Percentiles rank a stretch among this genome's conserved stretches.
Conservation (phyloP, 2,888 invertebrate species). For the Netelia melanura region DNA sequence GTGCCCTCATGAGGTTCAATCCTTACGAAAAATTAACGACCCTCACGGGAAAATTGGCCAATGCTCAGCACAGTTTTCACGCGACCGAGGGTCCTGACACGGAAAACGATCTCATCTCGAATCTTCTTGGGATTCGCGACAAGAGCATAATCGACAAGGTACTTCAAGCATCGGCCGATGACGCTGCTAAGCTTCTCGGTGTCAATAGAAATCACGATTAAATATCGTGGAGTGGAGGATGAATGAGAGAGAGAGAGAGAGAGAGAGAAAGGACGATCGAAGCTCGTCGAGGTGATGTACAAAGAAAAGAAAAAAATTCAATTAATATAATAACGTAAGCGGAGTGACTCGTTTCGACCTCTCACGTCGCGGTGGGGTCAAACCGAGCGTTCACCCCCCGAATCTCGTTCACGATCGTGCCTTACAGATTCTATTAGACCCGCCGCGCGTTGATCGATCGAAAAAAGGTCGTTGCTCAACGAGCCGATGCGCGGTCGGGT, state of each 20-base stretch:
- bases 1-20: slow-evolving; percentile 78
- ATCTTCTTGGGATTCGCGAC: slow-evolving; percentile 94
- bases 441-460: slow-evolving; percentile 33
- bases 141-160: slow-evolving; percentile 94
- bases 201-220: slow-evolving; percentile 88
- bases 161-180: slow-evolving; percentile 92
- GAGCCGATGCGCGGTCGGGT: slow-evolving; percentile 60
- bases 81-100: slow-evolving; percentile 77
- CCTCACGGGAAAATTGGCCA: slow-evolving; percentile 81
- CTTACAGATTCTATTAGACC: slow-evolving; percentile 74
- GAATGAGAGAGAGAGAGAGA: slow-evolving; percentile 2
- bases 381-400: slow-evolving; percentile 26
- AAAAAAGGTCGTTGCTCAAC: slow-evolving; percentile 50
- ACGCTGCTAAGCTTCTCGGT: slow-evolving; percentile 95
- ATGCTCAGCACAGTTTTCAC: slow-evolving; percentile 85
- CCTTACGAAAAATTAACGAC: slow-evolving; percentile 81
- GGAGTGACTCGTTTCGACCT: slow-evolving; percentile 44
- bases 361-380: slow-evolving; percentile 3
- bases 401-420: slow-evolving; percentile 79
- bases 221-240: slow-evolving; percentile 43
- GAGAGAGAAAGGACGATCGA: slow-evolving; percentile 3
- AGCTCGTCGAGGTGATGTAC: slow-evolving; percentile 30
- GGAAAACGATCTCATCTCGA: slow-evolving; percentile 93
- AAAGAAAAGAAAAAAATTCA: slow-evolving; percentile 36
- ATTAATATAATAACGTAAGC: slow-evolving; percentile 54